A percentile compares a stretch with the other conserved stretches of the same genome.
phyloP scores from a whole-genome alignment of 2,797 vertebrate genomes.

The Takifugu rubripes region DNA sequence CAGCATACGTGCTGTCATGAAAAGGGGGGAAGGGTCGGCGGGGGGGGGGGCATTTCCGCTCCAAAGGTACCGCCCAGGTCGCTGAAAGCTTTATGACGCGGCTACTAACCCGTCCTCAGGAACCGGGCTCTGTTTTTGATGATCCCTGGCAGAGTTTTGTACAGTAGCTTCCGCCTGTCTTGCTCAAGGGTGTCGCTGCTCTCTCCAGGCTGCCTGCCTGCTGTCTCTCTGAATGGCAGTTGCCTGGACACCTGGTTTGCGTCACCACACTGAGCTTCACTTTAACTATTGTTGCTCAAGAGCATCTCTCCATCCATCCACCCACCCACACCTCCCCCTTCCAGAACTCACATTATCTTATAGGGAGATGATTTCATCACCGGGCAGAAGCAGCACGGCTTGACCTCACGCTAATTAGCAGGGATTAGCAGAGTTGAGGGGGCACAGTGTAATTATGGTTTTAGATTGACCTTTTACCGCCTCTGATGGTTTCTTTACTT shows the following conservation, averaged over 20 bases:
- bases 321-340: background rate
- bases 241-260: conserved; percentile 24
- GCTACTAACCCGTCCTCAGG: too few species aligned
- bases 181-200: conserved; percentile 12
- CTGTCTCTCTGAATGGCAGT: conserved; percentile 26
- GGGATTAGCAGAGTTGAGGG: conserved; percentile 21
- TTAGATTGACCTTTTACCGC: background rate
- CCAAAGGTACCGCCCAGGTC: too few species aligned
- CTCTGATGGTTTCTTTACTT: background rate
- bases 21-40: too few species aligned
- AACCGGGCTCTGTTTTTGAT: too few species aligned
- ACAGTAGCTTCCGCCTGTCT: background rate
- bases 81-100: too few species aligned
- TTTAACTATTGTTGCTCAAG: conserved; percentile 25
- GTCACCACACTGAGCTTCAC: conserved; percentile 18
- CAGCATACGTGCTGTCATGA: too few species aligned
- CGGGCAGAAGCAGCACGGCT: conserved; percentile 1
- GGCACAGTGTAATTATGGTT: background rate
- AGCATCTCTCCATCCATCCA: conserved; percentile 8
- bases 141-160: too few species aligned
- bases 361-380: conserved; percentile 16
- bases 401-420: conserved; percentile 38
- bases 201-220: conserved; percentile 9
- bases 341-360: conserved; percentile 6
- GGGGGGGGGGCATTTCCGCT: too few species aligned